phyloP scores from a whole-genome alignment of 2,888 invertebrate genomes.

The Corythucha ciliata region DNA sequence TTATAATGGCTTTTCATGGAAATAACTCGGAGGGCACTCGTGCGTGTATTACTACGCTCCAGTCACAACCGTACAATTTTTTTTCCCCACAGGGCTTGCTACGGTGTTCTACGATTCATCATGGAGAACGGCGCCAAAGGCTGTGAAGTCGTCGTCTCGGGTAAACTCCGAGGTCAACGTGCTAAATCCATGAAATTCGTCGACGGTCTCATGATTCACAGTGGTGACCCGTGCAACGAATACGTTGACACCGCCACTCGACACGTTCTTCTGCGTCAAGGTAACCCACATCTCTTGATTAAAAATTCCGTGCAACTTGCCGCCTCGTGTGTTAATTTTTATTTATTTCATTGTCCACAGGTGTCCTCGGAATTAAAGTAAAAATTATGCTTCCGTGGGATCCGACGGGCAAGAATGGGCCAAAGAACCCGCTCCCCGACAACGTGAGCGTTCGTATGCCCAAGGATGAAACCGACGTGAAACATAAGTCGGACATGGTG shows the following conservation, averaged over 20 bases:
- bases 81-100: conserved; percentile 65
- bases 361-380: conserved; percentile 63
- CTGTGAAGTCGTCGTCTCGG: conserved; percentile 97
- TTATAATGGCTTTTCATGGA: too few relatives aligned
- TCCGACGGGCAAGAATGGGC: conserved; percentile 93
- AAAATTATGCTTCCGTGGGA: conserved; percentile 99
- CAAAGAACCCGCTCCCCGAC: conserved; percentile 95
- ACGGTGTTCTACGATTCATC: conserved; percentile 96
- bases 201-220: conserved; percentile 99
- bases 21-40: too few relatives aligned
- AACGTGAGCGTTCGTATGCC: conserved; percentile 95
- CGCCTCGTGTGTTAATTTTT: not conserved
- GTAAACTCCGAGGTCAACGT: conserved; percentile 96
- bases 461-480: too few relatives aligned
- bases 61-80: too few relatives aligned
- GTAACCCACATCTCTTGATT: conserved; percentile 43
- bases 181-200: conserved; percentile 99
- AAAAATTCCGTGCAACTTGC: not conserved
- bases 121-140: conserved; percentile 97
- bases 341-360: conserved; percentile 33
- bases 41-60: too few relatives aligned
- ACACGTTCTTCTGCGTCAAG: conserved; percentile 93
- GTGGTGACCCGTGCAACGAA: conserved; percentile 96
- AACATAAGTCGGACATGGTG: too few relatives aligned
- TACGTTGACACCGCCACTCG: conserved; percentile 97